Evolutionary conservation across 2,797 vertebrate species (phyloP).

Genomic region (Chaetodon trifasciatus): DNA sequence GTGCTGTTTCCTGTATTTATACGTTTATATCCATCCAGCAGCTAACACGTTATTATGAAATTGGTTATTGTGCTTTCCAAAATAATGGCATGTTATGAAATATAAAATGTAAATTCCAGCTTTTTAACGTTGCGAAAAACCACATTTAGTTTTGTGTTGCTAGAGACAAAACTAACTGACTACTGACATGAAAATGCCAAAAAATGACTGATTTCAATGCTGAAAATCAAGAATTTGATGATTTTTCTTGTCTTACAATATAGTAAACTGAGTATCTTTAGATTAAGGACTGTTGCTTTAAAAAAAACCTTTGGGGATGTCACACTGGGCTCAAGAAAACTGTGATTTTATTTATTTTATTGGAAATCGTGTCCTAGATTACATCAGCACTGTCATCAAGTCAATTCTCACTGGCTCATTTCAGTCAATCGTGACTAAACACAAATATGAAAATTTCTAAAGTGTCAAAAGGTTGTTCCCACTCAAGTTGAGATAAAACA

Average conservation of each 20-base stretch:
- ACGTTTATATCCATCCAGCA: not conserved
- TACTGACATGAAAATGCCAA: not conserved
- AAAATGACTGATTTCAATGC: not conserved
- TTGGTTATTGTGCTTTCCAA: not conserved
- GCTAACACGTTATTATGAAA: not conserved
- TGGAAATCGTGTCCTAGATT: not conserved
- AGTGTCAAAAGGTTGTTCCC: not conserved
- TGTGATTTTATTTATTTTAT: not conserved
- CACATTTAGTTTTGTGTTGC: not conserved
- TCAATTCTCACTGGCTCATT: not conserved
- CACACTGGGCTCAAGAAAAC: no score
- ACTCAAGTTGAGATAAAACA: conserved; percentile 6
- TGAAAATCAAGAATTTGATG: no score
- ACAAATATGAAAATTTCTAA: not conserved
- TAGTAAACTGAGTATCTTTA: no score
- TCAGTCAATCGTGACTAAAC: not conserved
- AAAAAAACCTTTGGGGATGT: no score
- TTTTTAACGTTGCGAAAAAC: not conserved
- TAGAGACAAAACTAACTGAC: not conserved
- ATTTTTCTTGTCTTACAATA: no score
- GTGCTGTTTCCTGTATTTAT: not conserved
- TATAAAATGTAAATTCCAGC: not conserved
- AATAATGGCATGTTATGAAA: not conserved
- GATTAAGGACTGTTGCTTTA: no score
- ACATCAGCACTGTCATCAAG: not conserved